Conservation (phyloP, 2,888 invertebrate genomes). For the Tolmerus cingulatus region DNA sequence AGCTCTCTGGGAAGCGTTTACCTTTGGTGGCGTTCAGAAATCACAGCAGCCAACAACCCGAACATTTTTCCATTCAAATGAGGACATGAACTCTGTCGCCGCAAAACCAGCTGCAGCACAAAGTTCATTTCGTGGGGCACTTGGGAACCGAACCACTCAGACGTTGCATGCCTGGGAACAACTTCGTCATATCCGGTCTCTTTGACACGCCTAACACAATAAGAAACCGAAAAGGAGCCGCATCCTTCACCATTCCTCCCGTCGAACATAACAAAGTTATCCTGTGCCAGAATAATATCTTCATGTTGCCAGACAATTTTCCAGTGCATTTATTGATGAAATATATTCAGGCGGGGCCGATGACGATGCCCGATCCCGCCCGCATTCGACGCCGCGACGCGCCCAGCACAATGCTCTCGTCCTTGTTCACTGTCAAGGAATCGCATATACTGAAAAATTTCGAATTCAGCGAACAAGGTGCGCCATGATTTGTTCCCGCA, state of each 20-base stretch:
- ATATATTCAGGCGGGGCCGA: conserved; percentile 21
- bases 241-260: background rate
- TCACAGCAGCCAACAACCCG: background rate
- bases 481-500: conserved; percentile 44
- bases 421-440: conserved; percentile 15
- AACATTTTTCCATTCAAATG: background rate
- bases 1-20: background rate
- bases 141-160: background rate
- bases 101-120: background rate
- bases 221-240: conserved; percentile 10
- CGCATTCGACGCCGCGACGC: background rate
- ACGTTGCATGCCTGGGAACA: conserved; percentile 5
- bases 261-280: conserved; percentile 6
- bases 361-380: background rate
- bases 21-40: background rate
- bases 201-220: conserved; percentile 34
- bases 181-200: background rate
- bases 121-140: background rate
- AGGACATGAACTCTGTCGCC: background rate
- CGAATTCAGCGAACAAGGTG: conserved; percentile 41
- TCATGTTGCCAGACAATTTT: conserved; percentile 32
- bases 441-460: conserved; percentile 39
- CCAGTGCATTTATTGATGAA: conserved; percentile 36
- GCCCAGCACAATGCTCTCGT: background rate
- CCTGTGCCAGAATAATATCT: conserved; percentile 5